Evolutionary conservation across 1,140 invertebrate species (phyloP).

Genomic region (Macrosteles quadrilineatus): DNA sequence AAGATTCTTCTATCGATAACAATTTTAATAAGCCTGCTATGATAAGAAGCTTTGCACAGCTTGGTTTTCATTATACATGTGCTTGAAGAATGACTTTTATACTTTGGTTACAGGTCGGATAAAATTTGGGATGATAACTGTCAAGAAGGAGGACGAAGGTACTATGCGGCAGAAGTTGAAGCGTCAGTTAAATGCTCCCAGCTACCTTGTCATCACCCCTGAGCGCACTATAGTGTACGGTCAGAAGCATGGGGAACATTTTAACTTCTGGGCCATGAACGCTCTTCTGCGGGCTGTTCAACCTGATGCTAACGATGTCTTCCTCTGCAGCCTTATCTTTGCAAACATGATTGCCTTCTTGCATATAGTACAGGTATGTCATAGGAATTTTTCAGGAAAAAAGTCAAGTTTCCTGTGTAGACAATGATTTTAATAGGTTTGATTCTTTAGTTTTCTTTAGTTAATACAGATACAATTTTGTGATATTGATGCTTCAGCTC

Average conservation of each 20-base stretch:
- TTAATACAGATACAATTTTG: no score
- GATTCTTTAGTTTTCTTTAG: no score
- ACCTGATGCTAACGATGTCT: conserved; percentile 58
- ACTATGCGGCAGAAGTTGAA: conserved; percentile 39
- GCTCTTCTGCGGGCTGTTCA: conserved; percentile 52
- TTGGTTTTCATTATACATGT: no score
- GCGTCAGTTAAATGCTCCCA: conserved; percentile 49
- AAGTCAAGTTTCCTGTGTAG: no score
- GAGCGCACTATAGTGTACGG: conserved; percentile 53
- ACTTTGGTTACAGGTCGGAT: conserved; percentile 45
- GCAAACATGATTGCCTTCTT: conserved; percentile 53
- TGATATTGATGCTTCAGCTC: no score
- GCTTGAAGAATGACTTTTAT: no score
- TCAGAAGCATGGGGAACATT: conserved; percentile 48
- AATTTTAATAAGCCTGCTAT: no score
- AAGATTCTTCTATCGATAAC: no score
- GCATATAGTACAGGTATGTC: conserved; percentile 49
- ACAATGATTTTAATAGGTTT: no score
- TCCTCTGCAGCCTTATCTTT: conserved; percentile 52
- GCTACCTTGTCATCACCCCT: conserved; percentile 48
- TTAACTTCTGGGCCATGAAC: conserved; percentile 53
- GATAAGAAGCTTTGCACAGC: no score
- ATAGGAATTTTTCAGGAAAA: not conserved
- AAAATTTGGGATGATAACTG: conserved; percentile 52
- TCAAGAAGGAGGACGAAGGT: conserved; percentile 44